Evolutionary conservation across 2,113 vertebrate species (phyloP).

Genomic region (rabbit (Oryctolagus cuniculus)): mOryCun1.1 NC_091443.1:43543501-43544000

Average conservation of each 20-base stretch:
- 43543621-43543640: background rate
- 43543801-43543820: background rate
- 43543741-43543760: slow-evolving; percentile 13
- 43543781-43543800: background rate
- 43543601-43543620: slow-evolving; percentile 29
- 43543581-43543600: background rate
- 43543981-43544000: background rate
- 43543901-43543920: background rate
- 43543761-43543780: background rate
- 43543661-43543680: background rate
- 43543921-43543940: background rate
- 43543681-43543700: background rate
- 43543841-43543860: background rate
- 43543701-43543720: slow-evolving; percentile 9
- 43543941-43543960: background rate
- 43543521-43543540: slow-evolving; percentile 36
- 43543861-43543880: slow-evolving; percentile 16
- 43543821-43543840: background rate
- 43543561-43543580: background rate
- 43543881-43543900: background rate
- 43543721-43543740: background rate
- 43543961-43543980: background rate
- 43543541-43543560: background rate
- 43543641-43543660: background rate
- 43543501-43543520: slow-evolving; percentile 73